Percentiles rank a stretch among this genome's conserved stretches.
phyloP scores from a whole-genome alignment of 2,888 invertebrate species.

The Bhutanitis thaidina region DNA sequence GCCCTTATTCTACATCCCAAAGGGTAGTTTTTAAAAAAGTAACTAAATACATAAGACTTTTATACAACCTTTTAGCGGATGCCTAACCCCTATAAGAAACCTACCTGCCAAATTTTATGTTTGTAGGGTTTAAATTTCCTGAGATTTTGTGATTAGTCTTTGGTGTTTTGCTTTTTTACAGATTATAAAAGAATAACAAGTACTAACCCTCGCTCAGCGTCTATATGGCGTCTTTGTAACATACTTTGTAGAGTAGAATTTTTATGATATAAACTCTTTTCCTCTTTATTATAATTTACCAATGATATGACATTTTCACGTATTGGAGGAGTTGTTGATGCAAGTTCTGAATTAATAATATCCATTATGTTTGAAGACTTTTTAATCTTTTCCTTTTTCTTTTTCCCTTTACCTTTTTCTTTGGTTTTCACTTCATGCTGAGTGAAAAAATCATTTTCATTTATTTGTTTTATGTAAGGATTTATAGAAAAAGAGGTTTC shows the following conservation, averaged over 20 bases:
- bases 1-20: too few relatives aligned
- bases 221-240: constrained; percentile 29
- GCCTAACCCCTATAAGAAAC: too few relatives aligned
- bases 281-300: constrained; percentile 31
- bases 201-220: constrained; percentile 47
- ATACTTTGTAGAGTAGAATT: constrained; percentile 26
- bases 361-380: constrained; percentile 50
- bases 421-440: constrained; percentile 38
- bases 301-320: constrained; percentile 43
- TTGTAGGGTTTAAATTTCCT: too few relatives aligned
- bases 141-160: too few relatives aligned
- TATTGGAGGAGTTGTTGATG: constrained; percentile 38
- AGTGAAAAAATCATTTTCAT: constrained; percentile 58
- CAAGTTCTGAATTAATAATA: constrained; percentile 52
- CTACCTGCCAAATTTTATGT: too few relatives aligned
- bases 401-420: constrained; percentile 6
- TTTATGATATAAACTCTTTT: constrained; percentile 37
- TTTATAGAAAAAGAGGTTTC: constrained; percentile 34
- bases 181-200: background rate
- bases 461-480: constrained; percentile 32
- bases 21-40: too few relatives aligned
- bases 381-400: constrained; percentile 37
- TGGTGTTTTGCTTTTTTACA: too few relatives aligned
- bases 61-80: too few relatives aligned
- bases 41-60: too few relatives aligned